These are phyloP conservation scores for Cantharis flavilabris DNA, from an alignment of 2,888 invertebrate species.

Conservation along the genomic window DNA sequence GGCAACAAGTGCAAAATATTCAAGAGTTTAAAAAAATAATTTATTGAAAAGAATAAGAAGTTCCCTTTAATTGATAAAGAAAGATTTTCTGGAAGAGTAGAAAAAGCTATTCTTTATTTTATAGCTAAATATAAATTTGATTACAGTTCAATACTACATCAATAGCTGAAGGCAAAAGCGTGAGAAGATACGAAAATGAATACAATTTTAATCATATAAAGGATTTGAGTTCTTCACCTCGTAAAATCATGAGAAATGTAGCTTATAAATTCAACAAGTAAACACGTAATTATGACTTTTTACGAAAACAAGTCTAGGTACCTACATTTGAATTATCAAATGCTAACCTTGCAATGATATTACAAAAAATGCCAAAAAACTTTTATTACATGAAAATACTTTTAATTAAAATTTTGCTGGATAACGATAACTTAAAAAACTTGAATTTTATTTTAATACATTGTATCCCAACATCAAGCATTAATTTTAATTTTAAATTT, in stretches of 20 bases:
- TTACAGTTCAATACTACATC: not conserved
- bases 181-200: not conserved
- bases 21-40: too few relatives aligned
- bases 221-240: not conserved
- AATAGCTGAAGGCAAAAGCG: not conserved
- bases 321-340: not conserved
- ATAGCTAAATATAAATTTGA: too few relatives aligned
- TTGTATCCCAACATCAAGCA: not conserved
- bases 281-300: not conserved
- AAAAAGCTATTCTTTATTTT: too few relatives aligned
- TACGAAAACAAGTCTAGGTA: not conserved
- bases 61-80: too few relatives aligned
- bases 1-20: too few relatives aligned
- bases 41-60: too few relatives aligned
- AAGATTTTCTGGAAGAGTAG: too few relatives aligned
- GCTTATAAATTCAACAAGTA: not conserved
- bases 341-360: not conserved
- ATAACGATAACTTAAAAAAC: not conserved
- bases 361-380: not conserved
- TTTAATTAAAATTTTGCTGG: not conserved
- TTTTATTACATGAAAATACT: not conserved
- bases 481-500: not conserved
- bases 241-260: not conserved
- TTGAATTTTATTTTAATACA: not conserved
- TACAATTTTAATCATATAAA: too few relatives aligned